Evolutionary conservation across 2,113 vertebrate species (phyloP).

Genomic region (Pluvianellus socialis): DNA sequence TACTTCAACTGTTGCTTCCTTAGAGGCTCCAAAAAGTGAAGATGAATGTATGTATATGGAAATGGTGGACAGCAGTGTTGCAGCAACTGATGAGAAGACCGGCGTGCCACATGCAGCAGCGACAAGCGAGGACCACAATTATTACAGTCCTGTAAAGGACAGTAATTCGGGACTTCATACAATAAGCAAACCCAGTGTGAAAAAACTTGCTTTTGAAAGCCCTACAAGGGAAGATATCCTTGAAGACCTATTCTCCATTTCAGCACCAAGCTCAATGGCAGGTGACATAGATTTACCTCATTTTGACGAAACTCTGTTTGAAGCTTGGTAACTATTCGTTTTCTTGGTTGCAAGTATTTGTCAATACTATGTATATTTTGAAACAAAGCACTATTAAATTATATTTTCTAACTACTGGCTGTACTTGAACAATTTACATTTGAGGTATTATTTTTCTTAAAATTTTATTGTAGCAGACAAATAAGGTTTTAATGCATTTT

Average conservation of each 20-base stretch:
- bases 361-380: constrained; percentile 36
- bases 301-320: constrained; percentile 85
- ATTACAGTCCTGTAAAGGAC: constrained; percentile 46
- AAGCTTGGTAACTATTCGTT: constrained; percentile 62
- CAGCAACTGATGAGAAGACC: background rate
- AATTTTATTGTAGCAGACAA: background rate
- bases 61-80: constrained; percentile 55
- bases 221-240: constrained; percentile 76
- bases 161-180: background rate
- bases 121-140: constrained; percentile 43
- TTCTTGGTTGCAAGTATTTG: constrained; percentile 31
- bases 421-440: constrained; percentile 50
- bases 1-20: constrained; percentile 67
- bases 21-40: constrained; percentile 72
- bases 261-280: constrained; percentile 66
- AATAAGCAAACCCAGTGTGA: background rate
- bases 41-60: constrained; percentile 78
- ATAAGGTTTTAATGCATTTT: background rate
- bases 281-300: constrained; percentile 79
- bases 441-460: background rate
- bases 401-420: constrained; percentile 30
- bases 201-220: constrained; percentile 37
- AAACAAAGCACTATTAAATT: constrained; percentile 43
- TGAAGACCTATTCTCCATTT: constrained; percentile 82
- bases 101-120: background rate